These are phyloP conservation scores for Creontiades dilutus DNA, from an alignment of 2,888 invertebrate genomes.

Conservation along the genomic window DNA sequence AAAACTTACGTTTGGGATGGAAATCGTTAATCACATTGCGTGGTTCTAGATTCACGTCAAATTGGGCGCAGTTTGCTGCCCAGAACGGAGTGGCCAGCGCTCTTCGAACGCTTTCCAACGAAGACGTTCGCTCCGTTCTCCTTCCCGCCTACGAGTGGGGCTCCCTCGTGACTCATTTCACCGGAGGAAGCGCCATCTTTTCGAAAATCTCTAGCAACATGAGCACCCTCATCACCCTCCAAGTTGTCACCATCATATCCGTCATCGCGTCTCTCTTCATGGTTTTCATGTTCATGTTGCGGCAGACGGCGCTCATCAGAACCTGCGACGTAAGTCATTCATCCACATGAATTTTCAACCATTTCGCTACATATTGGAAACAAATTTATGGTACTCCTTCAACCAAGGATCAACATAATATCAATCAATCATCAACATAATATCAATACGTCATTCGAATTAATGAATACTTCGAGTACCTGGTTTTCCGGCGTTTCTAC, in stretches of 20 bases:
- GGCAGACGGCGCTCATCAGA: neutral
- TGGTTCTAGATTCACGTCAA: constrained; percentile 4
- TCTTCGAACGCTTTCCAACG: neutral
- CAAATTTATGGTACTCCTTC: too few species aligned
- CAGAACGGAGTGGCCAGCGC: constrained; percentile 1
- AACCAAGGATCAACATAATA: too few species aligned
- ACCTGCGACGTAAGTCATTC: neutral
- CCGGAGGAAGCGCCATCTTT: neutral
- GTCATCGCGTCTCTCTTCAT: constrained; percentile 4
- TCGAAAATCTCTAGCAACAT: neutral
- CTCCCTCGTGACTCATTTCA: neutral
- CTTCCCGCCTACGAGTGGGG: constrained; percentile 29
- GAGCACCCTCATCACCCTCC: constrained; percentile 1
- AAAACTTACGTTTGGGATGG: too few species aligned
- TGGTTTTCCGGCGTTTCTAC: too few species aligned
- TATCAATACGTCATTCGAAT: too few species aligned
- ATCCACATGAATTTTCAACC: too few species aligned
- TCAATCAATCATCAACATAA: too few species aligned
- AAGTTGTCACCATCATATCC: neutral
- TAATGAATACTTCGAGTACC: too few species aligned
- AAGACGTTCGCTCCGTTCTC: neutral
- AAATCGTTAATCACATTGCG: too few species aligned
- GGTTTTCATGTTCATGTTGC: neutral
- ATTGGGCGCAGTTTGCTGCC: constrained; percentile 37
- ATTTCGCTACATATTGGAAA: too few species aligned